phyloP scores from a whole-genome alignment of 2,113 vertebrate genomes.

The Pelusios castaneus region DNA sequence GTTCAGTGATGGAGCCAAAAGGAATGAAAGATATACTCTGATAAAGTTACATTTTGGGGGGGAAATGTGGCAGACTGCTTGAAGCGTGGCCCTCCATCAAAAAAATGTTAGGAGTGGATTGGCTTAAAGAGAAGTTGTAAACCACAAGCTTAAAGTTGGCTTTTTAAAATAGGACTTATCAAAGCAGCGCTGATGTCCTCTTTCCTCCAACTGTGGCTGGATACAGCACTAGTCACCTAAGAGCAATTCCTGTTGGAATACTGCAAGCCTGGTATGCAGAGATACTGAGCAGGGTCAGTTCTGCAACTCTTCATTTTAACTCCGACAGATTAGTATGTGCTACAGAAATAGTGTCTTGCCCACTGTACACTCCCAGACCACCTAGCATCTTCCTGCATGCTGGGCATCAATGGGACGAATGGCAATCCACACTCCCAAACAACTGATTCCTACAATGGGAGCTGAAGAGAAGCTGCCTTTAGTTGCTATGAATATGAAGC shows the following conservation, averaged over 20 bases:
- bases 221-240: background rate
- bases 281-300: background rate
- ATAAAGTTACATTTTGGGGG: background rate
- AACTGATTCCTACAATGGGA: background rate
- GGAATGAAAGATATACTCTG: background rate
- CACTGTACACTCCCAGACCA: background rate
- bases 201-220: background rate
- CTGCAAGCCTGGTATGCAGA: background rate
- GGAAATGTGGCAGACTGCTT: background rate
- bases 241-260: background rate
- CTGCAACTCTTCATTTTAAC: background rate
- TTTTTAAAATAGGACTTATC: background rate
- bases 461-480: background rate
- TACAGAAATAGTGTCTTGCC: background rate
- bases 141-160: background rate
- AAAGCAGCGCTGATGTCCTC: background rate
- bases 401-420: background rate
- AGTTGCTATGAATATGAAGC: background rate
- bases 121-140: background rate
- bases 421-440: background rate
- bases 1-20: background rate
- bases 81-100: background rate
- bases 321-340: background rate
- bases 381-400: background rate
- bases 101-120: background rate